Percentiles rank a stretch among this genome's conserved stretches.
Conservation (phyloP, 2,888 invertebrate genomes). For the Trachelus tabidus region DNA sequence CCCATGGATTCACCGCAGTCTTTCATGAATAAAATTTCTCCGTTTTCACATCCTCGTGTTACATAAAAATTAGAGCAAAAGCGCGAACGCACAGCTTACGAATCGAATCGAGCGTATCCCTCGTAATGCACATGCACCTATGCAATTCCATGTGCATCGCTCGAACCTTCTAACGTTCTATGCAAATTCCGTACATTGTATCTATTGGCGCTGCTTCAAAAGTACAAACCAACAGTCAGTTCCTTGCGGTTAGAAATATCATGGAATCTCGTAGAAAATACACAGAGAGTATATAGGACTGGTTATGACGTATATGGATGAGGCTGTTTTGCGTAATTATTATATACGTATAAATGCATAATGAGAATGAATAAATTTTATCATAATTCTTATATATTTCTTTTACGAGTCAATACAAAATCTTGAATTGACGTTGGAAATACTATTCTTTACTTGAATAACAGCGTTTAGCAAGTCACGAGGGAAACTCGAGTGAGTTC, state of each 20-base stretch:
- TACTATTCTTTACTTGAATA: no score
- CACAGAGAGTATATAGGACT: constrained; percentile 7
- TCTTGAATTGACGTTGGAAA: no score
- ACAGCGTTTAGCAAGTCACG: no score
- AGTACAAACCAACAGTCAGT: no score
- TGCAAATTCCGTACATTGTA: constrained; percentile 25
- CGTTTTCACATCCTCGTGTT: constrained; percentile 45
- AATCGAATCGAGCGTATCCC: not conserved
- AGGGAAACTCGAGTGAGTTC: no score
- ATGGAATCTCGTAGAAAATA: no score
- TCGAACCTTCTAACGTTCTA: not conserved
- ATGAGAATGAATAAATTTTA: not conserved
- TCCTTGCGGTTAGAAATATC: no score
- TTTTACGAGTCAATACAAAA: no score
- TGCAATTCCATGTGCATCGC: not conserved
- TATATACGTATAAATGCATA: constrained; percentile 9
- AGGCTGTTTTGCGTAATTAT: not conserved
- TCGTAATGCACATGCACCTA: not conserved
- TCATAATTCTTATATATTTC: no score
- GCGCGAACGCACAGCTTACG: constrained; percentile 1
- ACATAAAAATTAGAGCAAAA: constrained; percentile 41
- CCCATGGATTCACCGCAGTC: constrained; percentile 29
- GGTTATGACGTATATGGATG: constrained; percentile 6
- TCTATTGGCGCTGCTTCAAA: constrained; percentile 31
- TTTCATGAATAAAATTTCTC: constrained; percentile 49